These are phyloP conservation scores for Drosophila maculinotata DNA, from an alignment of 2,888 invertebrate species.

Conservation along the genomic window DNA sequence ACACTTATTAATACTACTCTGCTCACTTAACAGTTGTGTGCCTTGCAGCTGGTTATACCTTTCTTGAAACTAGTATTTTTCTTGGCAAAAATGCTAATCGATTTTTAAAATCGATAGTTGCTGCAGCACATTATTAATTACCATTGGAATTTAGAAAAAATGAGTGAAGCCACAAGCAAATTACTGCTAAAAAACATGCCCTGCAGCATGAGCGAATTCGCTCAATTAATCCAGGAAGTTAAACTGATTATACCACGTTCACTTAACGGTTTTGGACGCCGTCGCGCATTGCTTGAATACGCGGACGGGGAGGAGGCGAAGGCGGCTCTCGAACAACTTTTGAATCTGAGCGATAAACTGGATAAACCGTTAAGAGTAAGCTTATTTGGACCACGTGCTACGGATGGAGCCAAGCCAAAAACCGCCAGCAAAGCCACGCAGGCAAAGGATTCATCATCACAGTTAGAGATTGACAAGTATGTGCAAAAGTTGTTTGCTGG, in stretches of 20 bases:
- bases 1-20: slow-evolving; percentile 3
- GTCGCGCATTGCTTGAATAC: slow-evolving; percentile 72
- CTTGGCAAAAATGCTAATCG: slow-evolving; percentile 4
- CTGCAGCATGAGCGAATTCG: slow-evolving; percentile 64
- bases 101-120: background rate
- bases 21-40: background rate
- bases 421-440: slow-evolving; percentile 56
- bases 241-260: slow-evolving; percentile 58
- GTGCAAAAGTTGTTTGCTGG: slow-evolving; percentile 87
- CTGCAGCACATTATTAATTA: slow-evolving; percentile 18
- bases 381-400: slow-evolving; percentile 44
- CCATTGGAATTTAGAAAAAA: slow-evolving; percentile 13
- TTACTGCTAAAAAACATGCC: slow-evolving; percentile 79
- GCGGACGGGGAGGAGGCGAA: slow-evolving; percentile 48
- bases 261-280: slow-evolving; percentile 69
- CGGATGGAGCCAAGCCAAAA: background rate
- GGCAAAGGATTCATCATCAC: slow-evolving; percentile 77
- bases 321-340: slow-evolving; percentile 62
- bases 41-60: slow-evolving; percentile 3
- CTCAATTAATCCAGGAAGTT: slow-evolving; percentile 55
- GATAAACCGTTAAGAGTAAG: slow-evolving; percentile 63
- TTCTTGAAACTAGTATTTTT: background rate
- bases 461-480: slow-evolving; percentile 84
- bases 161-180: slow-evolving; percentile 49
- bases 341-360: slow-evolving; percentile 41